Base-by-base conservation (phyloP, 2,888 invertebrate genomes). In the Lymantria dispar region DNA sequence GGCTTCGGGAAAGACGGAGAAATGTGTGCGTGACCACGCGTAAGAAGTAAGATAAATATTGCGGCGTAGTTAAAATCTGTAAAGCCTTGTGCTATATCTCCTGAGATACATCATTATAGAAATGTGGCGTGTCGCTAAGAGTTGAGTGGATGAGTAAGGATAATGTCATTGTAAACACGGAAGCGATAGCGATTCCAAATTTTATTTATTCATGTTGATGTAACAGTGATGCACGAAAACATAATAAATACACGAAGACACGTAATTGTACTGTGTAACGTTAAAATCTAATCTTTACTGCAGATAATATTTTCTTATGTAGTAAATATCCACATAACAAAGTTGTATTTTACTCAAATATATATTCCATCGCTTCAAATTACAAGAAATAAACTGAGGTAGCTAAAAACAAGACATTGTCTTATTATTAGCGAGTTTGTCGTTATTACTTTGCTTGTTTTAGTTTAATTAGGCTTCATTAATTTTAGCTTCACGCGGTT, bases 41-140 rank as follows among this genome's bases (percentile, higher is more conserved):
- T 77, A 68, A 72, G 73, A 72, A 64, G 65, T 66, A 64, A 68
- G 65, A 70, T 68, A 75, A 74, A 76, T 70, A 75, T 74, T 72
- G 74, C 64, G 72, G 66, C 68, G 73, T 77, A 76, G 78, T 77
- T 79, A 80, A 79, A 86, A 81, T 82, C 80, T 78, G 77, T 76
- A 78, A 75, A 76, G 78, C 68, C 71, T 74, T 75, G 64, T 72
- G 74, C 70, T 78, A 82, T 80, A 82, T 85, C 83, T 87, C 86
- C 73, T 75, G 83, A 87, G 90, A 81, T 85, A 85, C 87, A 84
- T 90, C 89, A 89, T 90, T 90, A 90, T 77, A 78, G 76, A 58
- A 61, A 74, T 78, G 76, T 74, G 78, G 76, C 70, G 78, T 71
- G 74, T 76, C 76, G 76, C 76, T 22, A 22, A 74, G 75, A 72